A percentile compares a stretch with the other conserved stretches of the same genome.
phyloP scores from a whole-genome alignment of 2,797 vertebrate genomes.

The Lacerta agilis region DNA sequence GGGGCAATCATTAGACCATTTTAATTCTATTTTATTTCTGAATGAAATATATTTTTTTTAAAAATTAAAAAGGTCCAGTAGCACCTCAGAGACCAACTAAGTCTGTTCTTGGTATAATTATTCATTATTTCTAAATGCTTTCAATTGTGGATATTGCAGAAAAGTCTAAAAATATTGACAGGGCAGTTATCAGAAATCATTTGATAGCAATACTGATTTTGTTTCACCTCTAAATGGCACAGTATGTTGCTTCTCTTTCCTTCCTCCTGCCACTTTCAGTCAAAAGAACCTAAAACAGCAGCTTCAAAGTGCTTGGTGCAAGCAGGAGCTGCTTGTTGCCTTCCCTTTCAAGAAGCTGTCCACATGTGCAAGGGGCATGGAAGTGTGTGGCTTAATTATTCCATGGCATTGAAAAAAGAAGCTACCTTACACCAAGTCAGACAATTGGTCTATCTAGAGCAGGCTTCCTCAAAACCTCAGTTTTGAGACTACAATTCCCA shows the following conservation, averaged over 20 bases:
- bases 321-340: not conserved
- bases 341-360: not conserved
- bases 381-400: not conserved
- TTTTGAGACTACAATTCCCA: too few relatives aligned
- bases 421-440: too few relatives aligned
- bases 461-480: too few relatives aligned
- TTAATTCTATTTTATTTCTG: not conserved
- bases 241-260: not conserved
- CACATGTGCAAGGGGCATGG: not conserved
- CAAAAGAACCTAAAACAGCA: not conserved
- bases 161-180: not conserved
- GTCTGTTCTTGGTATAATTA: too few relatives aligned
- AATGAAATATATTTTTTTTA: not conserved
- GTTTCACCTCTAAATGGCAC: not conserved
- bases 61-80: too few relatives aligned
- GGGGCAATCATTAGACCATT: not conserved
- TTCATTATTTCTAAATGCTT: not conserved
- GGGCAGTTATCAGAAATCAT: not conserved
- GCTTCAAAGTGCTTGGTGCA: not conserved
- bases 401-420: not conserved
- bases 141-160: not conserved
- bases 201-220: not conserved
- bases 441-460: too few relatives aligned
- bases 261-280: not conserved
- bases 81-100: too few relatives aligned